Base-by-base conservation (phyloP, 2,888 invertebrate genomes). In the Drosophila greeni region DNA sequence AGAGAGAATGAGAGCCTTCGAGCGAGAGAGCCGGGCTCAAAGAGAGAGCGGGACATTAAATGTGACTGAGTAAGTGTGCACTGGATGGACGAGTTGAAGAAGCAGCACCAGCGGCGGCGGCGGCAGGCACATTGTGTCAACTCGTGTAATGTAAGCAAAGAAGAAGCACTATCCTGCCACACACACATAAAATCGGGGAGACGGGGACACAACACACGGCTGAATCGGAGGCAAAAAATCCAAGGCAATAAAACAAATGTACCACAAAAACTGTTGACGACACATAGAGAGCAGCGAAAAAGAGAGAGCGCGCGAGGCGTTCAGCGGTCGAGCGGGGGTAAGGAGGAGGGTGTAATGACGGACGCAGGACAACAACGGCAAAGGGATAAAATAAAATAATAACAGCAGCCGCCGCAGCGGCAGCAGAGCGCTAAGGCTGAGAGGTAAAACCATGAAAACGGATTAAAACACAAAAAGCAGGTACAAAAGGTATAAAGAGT, bases 231-330 rank as follows among this genome's bases (percentile, higher is more conserved):
- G 52, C 51, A 67, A 67, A 59, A 65, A 59, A 42, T 69, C 74
- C 74, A 80, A 82, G 53, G 79, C 79, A 82, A 73, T 83, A 76
- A 83, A 83, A 80, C 78, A 80, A 80, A 80, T 80, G 80, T 83
- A 80, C 80, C 80, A 83, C 80, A 83, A 83, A 80, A 80, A 80
- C 78, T 81, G 81, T 81, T 78, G 82, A 80, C 75, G 81, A 80
- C 77, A 77, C 60, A 75, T 70, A 51, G 67, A 61, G 66, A 53
- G 60, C 31, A 57, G 57, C 57, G 24, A 70, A 54, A 51, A 54
- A 51, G 49, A 72, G 58, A 70, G 58, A 43, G 45, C 36, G 45
- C 36, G 55, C 33, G 47, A 24, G 31, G 31, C 42, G 53, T 31
- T 18, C 23, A 54, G 31, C 3, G 42, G n/a, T n/a, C 11, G n/a